Percentiles rank a stretch among this genome's conserved stretches.
Conservation (phyloP, 1,140 invertebrate species). For the Pseudomyrmex concolor region DNA sequence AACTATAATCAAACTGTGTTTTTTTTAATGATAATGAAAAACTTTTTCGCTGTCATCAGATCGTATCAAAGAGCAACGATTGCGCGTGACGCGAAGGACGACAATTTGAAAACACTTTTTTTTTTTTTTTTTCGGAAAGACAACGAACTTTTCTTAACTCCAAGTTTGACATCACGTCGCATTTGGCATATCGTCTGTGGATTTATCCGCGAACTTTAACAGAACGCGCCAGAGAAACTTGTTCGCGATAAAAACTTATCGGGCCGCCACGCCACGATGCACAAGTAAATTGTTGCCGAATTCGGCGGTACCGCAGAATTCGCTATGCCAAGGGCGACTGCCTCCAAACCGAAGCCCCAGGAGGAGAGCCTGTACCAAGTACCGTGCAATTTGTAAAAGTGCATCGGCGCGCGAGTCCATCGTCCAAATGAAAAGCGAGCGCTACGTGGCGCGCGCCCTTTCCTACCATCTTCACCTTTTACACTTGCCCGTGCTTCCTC, state of each 20-base stretch:
- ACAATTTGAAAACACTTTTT: not conserved
- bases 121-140: not conserved
- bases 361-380: constrained; percentile 45
- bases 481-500: not conserved
- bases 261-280: constrained; percentile 39
- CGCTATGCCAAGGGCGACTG: constrained; percentile 36
- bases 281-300: constrained; percentile 60
- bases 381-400: constrained; percentile 77
- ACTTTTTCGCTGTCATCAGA: no score
- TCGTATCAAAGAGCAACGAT: no score
- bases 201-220: constrained; percentile 24
- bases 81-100: no score
- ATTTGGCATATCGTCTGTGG: not conserved
- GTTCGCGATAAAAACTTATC: constrained; percentile 58
- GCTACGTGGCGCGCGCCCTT: constrained; percentile 39
- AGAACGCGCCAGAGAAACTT: constrained; percentile 42
- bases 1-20: no score
- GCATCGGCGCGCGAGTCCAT: constrained; percentile 63
- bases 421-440: constrained; percentile 65
- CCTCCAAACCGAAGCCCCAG: constrained; percentile 16
- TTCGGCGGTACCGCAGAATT: constrained; percentile 44
- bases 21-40: no score
- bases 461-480: constrained; percentile 49
- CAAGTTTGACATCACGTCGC: constrained; percentile 30
- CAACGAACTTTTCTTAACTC: not conserved